Percentiles rank a stretch among this genome's conserved stretches.
Evolutionary conservation across 1,140 invertebrate genomes (phyloP).

Genomic region (Diabrotica undecimpunctata): DNA sequence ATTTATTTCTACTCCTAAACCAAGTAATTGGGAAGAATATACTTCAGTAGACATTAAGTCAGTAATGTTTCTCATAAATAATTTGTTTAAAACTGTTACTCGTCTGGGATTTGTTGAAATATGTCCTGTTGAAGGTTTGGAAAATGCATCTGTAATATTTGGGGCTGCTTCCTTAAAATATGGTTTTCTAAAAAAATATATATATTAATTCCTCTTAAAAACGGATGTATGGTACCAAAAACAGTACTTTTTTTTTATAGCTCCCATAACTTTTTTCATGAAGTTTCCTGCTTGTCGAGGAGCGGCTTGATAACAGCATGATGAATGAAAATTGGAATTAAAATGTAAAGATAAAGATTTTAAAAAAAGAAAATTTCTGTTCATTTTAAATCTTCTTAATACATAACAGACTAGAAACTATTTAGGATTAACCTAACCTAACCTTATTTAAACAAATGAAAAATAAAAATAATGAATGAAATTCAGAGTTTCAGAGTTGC

Average conservation of each 20-base stretch:
- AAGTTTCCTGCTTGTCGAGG: slow-evolving; percentile 20
- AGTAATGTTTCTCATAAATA: slow-evolving; percentile 76
- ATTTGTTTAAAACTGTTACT: slow-evolving; percentile 64
- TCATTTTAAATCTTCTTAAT: not conserved
- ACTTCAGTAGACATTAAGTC: slow-evolving; percentile 69
- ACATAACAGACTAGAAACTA: no score
- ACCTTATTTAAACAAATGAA: slow-evolving; percentile 11
- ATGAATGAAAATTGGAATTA: slow-evolving; percentile 7
- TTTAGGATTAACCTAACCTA: slow-evolving; percentile 20
- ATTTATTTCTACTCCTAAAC: slow-evolving; percentile 64
- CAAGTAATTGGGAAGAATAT: slow-evolving; percentile 55
- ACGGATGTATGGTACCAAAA: no score
- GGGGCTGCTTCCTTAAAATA: slow-evolving; percentile 18
- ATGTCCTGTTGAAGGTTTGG: slow-evolving; percentile 23
- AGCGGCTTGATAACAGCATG: not conserved
- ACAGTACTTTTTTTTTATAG: slow-evolving; percentile 25
- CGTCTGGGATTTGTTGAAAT: slow-evolving; percentile 42
- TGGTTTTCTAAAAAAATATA: slow-evolving; percentile 28
- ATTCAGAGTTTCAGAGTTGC: no score
- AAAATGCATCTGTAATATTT: slow-evolving; percentile 22
- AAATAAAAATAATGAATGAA: no score
- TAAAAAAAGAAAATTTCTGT: not conserved
- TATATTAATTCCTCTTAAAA: no score
- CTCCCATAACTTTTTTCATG: slow-evolving; percentile 27
- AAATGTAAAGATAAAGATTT: not conserved